These are phyloP conservation scores for Irena cyanogastra DNA, from an alignment of 2,113 vertebrate genomes.

Conservation along the genomic window DNA sequence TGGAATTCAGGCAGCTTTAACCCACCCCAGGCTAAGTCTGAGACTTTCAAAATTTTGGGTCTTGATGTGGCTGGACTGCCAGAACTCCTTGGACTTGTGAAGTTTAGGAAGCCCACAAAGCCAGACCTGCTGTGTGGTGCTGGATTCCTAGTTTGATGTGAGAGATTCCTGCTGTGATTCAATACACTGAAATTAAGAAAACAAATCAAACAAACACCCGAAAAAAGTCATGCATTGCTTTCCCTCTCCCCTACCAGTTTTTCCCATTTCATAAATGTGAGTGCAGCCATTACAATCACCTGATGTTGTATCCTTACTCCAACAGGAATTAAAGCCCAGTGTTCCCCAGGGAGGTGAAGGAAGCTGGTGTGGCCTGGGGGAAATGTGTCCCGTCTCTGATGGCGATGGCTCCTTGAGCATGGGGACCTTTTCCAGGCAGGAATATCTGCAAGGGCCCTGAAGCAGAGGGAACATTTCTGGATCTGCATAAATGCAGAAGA, in stretches of 20 bases:
- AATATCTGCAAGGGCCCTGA: neutral
- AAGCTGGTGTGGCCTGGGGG: neutral
- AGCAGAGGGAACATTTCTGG: neutral
- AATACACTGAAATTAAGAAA: neutral
- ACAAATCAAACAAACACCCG: neutral
- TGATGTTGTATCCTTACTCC: neutral
- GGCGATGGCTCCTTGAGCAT: neutral
- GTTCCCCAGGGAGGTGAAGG: neutral
- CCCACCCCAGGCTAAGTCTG: neutral
- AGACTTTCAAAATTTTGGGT: neutral
- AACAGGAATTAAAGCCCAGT: neutral
- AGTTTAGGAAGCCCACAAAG: neutral
- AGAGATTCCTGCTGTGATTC: neutral
- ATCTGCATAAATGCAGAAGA: conserved; percentile 15
- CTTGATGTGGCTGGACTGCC: neutral
- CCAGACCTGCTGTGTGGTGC: neutral
- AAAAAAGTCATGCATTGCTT: neutral
- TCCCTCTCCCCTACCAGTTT: neutral
- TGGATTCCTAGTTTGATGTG: neutral
- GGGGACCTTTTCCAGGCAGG: neutral
- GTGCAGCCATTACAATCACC: neutral
- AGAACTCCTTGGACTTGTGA: neutral
- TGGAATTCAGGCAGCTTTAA: neutral
- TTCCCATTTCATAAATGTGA: neutral
- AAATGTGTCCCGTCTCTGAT: neutral